phyloP scores from a whole-genome alignment of 2,797 vertebrate genomes.

The Oryzias dopingdopingensis region DNA sequence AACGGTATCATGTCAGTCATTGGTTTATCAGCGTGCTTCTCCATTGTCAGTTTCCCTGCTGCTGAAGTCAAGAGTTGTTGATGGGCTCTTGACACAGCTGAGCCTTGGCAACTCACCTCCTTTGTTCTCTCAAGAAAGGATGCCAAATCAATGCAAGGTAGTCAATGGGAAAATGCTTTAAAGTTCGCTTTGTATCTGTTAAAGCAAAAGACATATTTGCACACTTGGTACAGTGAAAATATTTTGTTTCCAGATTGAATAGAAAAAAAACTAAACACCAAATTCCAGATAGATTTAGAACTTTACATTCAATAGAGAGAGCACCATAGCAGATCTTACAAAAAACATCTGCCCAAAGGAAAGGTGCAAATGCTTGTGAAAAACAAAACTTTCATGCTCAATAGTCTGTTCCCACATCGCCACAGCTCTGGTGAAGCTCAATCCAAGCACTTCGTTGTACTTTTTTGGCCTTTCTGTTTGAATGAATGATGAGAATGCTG shows the following conservation, averaged over 20 bases:
- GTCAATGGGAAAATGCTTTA: constrained; percentile 66
- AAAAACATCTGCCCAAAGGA: constrained; percentile 44
- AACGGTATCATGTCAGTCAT: constrained; percentile 64
- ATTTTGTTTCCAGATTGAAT: constrained; percentile 35
- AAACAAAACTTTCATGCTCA: background rate
- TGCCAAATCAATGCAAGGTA: constrained; percentile 66
- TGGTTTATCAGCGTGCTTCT: constrained; percentile 59
- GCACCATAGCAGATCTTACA: constrained; percentile 49
- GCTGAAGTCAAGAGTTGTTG: constrained; percentile 69
- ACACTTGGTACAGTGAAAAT: constrained; percentile 48
- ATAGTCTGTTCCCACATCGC: constrained; percentile 50
- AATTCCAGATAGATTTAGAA: too few relatives aligned
- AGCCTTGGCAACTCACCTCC: constrained; percentile 56
- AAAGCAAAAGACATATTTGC: constrained; percentile 48
- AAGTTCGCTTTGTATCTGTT: constrained; percentile 58
- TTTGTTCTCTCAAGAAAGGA: constrained; percentile 72
- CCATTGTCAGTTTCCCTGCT: constrained; percentile 57
- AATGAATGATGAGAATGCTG: constrained; percentile 69
- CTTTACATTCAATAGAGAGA: background rate
- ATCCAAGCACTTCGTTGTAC: constrained; percentile 55
- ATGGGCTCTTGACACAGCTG: constrained; percentile 69
- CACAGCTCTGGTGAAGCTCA: constrained; percentile 52
- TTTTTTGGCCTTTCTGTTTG: constrained; percentile 62
- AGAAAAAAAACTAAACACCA: constrained; percentile 18
- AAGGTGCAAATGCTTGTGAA: constrained; percentile 14